Evolutionary conservation across 1,140 invertebrate genomes (phyloP).

Genomic region (Belonocnema kinseyi): DNA sequence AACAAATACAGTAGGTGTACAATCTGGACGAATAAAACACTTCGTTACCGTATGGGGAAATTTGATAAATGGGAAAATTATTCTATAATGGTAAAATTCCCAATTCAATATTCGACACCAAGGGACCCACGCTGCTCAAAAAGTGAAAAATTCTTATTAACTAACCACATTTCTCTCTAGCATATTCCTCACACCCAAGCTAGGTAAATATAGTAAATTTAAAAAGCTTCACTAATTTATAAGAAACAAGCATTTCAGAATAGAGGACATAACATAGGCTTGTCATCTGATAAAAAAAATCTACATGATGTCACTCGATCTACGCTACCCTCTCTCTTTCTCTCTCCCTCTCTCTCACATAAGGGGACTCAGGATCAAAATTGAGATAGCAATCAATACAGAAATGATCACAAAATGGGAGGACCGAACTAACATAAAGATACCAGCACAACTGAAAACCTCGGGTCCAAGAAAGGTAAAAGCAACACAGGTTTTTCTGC

Average conservation of each 20-base stretch:
- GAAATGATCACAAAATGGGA: too few relatives aligned
- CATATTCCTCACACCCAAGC: constrained; percentile 36
- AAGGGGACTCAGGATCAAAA: too few relatives aligned
- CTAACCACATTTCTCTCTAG: constrained; percentile 15
- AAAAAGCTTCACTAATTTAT: background rate
- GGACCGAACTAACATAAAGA: too few relatives aligned
- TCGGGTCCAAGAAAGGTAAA: too few relatives aligned
- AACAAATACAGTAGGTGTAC: constrained; percentile 35
- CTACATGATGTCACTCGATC: fast-evolving
- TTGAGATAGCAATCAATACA: too few relatives aligned
- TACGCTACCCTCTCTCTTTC: fast-evolving
- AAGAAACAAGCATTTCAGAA: background rate
- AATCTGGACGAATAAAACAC: constrained; percentile 36
- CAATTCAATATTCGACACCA: background rate
- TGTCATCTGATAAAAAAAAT: background rate
- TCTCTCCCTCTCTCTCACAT: too few relatives aligned
- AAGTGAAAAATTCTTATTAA: background rate
- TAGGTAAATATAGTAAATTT: constrained; percentile 7
- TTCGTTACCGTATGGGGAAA: constrained; percentile 38
- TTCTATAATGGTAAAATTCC: constrained; percentile 33
- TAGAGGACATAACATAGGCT: background rate
- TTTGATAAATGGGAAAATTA: constrained; percentile 38
- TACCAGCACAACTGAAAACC: too few relatives aligned
- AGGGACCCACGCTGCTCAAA: background rate
- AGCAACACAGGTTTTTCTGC: too few relatives aligned